Conservation (phyloP, 2,888 invertebrate species). For the Hedya salicella region DNA sequence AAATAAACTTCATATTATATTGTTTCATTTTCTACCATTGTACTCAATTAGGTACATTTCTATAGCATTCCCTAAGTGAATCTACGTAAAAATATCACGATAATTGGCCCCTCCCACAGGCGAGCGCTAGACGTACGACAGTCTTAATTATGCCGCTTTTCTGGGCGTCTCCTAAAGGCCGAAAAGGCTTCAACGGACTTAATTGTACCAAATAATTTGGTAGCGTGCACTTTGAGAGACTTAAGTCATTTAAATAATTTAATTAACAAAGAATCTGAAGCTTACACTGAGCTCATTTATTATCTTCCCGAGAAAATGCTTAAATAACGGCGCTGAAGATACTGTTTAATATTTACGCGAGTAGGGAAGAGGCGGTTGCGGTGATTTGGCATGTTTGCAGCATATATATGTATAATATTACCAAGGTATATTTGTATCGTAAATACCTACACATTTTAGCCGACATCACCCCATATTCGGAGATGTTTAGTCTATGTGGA, state of each 20-base stretch:
- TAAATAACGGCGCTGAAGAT: conserved; percentile 46
- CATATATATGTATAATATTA: not conserved
- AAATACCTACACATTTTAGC: too few relatives aligned
- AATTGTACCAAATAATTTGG: conserved; percentile 69
- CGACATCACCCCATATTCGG: too few relatives aligned
- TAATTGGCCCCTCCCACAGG: conserved; percentile 25
- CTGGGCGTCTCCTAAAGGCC: conserved; percentile 57
- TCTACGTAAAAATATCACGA: not conserved
- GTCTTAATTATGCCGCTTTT: conserved; percentile 55
- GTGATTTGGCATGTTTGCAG: not conserved
- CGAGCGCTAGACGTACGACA: conserved; percentile 47
- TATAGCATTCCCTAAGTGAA: too few relatives aligned
- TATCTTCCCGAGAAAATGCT: conserved; percentile 50
- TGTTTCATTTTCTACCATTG: too few relatives aligned
- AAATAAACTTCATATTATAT: too few relatives aligned
- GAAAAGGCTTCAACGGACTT: conserved; percentile 62
- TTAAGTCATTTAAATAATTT: conserved; percentile 70
- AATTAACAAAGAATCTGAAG: conserved; percentile 68
- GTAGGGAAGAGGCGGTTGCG: not conserved
- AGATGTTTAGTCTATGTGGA: too few relatives aligned
- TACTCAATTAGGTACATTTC: too few relatives aligned
- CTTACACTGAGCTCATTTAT: conserved; percentile 59
- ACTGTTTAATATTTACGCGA: conserved; percentile 10
- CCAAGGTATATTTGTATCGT: too few relatives aligned
- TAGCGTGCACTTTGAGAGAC: conserved; percentile 65